A percentile compares a stretch with the other conserved stretches of the same genome.
phyloP scores from a whole-genome alignment of 2,888 invertebrate genomes.

The Lampropteryx suffumata region DNA sequence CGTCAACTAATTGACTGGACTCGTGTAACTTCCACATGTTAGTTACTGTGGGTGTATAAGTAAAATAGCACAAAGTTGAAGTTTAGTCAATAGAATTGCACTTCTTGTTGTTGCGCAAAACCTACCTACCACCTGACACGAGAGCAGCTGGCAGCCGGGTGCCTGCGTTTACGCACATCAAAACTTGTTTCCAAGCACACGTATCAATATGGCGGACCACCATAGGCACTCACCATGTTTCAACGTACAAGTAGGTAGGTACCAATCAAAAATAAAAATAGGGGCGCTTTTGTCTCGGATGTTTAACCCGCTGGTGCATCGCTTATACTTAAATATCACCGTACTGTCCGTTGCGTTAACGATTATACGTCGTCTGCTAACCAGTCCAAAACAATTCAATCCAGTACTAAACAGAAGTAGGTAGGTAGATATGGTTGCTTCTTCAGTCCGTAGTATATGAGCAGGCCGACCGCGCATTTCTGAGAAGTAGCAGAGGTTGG shows the following conservation, averaged over 20 bases:
- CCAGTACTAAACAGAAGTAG: slow-evolving; percentile 28
- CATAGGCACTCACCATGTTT: slow-evolving; percentile 36
- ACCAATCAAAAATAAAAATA: slow-evolving; percentile 28
- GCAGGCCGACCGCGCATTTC: slow-evolving; percentile 40
- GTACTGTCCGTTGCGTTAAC: not conserved
- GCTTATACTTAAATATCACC: too few species aligned
- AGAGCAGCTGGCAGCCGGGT: slow-evolving; percentile 76
- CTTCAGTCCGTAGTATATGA: slow-evolving; percentile 23
- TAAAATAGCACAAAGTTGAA: slow-evolving; percentile 17
- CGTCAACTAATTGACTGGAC: slow-evolving; percentile 57
- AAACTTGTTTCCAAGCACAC: slow-evolving; percentile 77
- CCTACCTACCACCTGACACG: slow-evolving; percentile 77
- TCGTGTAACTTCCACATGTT: slow-evolving; percentile 38
- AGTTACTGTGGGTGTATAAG: slow-evolving; percentile 43
- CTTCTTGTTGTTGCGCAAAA: slow-evolving; percentile 60
- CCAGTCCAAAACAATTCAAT: slow-evolving; percentile 37
- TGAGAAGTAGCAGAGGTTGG: slow-evolving; percentile 51
- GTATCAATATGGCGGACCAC: slow-evolving; percentile 68
- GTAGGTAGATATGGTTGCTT: slow-evolving; percentile 10
- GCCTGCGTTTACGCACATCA: slow-evolving; percentile 66
- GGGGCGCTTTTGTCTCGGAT: slow-evolving; percentile 20
- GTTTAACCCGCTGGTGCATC: too few species aligned
- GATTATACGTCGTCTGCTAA: slow-evolving; percentile 39
- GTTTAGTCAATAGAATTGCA: slow-evolving; percentile 20
- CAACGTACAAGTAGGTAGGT: slow-evolving; percentile 33